Conservation (phyloP, 1,140 invertebrate species). For the Matsumurasca onukii region DNA sequence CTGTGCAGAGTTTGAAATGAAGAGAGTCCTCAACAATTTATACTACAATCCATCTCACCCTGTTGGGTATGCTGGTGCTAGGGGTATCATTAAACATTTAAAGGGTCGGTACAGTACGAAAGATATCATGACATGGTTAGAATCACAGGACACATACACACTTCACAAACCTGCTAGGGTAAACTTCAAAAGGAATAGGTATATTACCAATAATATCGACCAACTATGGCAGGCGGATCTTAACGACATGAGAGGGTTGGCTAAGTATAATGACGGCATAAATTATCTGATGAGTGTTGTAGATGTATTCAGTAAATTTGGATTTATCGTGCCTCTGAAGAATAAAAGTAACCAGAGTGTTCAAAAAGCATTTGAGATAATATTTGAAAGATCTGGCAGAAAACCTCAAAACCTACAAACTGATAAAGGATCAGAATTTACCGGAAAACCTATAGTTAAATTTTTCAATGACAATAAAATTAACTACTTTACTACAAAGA, state of each 20-base stretch:
- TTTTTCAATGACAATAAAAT: background rate
- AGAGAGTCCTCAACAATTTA: background rate
- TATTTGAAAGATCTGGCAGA: background rate
- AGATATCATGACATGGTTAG: background rate
- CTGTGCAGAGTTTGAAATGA: no score
- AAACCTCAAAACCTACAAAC: background rate
- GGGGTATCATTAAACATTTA: background rate
- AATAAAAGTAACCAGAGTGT: background rate
- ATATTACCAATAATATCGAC: background rate
- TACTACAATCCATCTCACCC: background rate
- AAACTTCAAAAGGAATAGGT: background rate
- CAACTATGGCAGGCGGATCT: background rate
- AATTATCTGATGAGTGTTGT: background rate
- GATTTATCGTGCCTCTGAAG: background rate
- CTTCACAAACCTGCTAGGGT: background rate
- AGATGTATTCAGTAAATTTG: background rate
- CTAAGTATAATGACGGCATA: slow-evolving; percentile 1
- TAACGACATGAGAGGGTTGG: background rate
- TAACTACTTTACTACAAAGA: slow-evolving; percentile 2
- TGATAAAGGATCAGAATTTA: slow-evolving; percentile 3
- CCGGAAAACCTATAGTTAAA: background rate
- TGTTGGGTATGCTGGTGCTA: background rate
- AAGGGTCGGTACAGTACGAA: background rate
- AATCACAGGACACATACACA: slow-evolving; percentile 5
- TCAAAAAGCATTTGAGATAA: background rate